Conservation (phyloP, 2,113 vertebrate species). For the Ailuropoda melanoleuca region DNA sequence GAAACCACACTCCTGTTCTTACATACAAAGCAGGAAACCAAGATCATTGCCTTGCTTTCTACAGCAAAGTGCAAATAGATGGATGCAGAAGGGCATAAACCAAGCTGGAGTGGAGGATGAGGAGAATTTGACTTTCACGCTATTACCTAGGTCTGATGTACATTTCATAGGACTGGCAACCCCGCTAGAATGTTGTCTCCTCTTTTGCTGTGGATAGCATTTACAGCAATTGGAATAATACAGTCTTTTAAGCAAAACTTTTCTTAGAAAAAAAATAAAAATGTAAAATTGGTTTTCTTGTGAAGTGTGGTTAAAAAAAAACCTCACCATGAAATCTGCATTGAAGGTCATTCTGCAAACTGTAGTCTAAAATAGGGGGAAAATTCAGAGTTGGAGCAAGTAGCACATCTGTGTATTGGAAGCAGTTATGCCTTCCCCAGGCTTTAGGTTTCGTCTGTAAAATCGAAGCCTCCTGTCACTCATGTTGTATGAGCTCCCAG, state of each 20-base stretch:
- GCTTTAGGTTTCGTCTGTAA: neutral
- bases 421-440: neutral
- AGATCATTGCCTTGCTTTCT: neutral
- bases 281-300: neutral
- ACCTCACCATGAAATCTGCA: neutral
- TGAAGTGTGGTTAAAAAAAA: neutral
- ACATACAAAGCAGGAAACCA: neutral
- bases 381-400: neutral
- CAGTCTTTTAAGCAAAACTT: neutral
- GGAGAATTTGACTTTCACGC: neutral
- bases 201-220: neutral
- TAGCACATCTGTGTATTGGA: neutral
- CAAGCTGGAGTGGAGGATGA: neutral
- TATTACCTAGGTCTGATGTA: neutral
- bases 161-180: neutral
- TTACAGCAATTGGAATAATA: neutral
- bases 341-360: neutral
- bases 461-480: neutral
- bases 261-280: neutral
- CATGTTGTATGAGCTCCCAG: neutral
- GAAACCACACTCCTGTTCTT: neutral
- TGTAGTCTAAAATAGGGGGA: neutral
- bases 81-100: slow-evolving; percentile 12
- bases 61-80: neutral
- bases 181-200: neutral